Evolutionary conservation across 2,888 invertebrate species (phyloP).

Genomic region (Xestia c-nigrum): DNA sequence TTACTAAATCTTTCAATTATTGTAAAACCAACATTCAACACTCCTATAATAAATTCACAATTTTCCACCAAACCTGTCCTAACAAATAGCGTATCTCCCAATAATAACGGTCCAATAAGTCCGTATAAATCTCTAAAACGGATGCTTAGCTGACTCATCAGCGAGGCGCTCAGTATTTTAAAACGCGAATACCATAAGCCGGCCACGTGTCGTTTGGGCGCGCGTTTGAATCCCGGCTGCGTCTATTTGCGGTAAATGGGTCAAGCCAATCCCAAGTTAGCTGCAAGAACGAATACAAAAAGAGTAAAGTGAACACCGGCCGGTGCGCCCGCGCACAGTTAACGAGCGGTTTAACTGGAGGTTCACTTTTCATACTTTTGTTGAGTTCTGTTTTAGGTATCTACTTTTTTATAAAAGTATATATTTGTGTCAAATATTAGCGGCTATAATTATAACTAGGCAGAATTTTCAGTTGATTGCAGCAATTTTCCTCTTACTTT

Average conservation of each 20-base stretch:
- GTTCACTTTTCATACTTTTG: constrained; percentile 44
- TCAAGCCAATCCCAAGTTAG: constrained; percentile 89
- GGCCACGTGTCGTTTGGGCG: constrained; percentile 80
- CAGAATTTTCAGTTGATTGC: background rate
- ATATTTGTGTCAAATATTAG: background rate
- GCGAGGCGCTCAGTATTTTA: constrained; percentile 56
- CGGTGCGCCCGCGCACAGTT: constrained; percentile 59
- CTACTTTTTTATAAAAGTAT: background rate
- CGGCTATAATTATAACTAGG: too few relatives aligned
- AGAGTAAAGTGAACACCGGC: constrained; percentile 85
- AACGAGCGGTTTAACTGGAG: constrained; percentile 45
- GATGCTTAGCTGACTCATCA: constrained; percentile 60
- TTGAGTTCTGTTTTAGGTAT: background rate
- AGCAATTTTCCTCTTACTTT: background rate
- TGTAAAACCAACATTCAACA: background rate
- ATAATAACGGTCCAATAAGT: constrained; percentile 12
- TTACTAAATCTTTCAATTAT: background rate
- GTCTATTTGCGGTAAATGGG: constrained; percentile 89
- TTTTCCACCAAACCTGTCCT: background rate
- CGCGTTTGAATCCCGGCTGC: constrained; percentile 82
- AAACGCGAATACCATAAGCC: constrained; percentile 65
- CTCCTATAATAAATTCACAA: background rate
- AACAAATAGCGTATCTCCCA: background rate
- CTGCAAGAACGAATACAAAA: constrained; percentile 90
- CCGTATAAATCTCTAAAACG: constrained; percentile 45